Evolutionary conservation across 2,888 invertebrate genomes (phyloP).

Genomic region (Pimpla rufipes): DNA sequence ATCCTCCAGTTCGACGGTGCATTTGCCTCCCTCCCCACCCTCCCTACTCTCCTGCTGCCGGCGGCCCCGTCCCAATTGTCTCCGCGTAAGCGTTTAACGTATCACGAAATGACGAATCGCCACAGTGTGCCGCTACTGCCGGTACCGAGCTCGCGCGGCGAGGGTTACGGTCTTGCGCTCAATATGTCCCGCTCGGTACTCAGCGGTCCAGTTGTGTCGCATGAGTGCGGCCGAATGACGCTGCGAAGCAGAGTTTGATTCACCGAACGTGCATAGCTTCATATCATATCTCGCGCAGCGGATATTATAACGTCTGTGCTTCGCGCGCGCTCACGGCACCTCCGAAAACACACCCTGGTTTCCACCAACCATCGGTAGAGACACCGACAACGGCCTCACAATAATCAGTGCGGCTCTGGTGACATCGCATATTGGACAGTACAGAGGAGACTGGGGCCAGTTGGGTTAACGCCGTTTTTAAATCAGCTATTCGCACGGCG

Average conservation of each 20-base stretch:
- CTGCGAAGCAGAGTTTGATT: constrained; percentile 33
- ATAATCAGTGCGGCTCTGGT: background rate
- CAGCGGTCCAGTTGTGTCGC: constrained; percentile 48
- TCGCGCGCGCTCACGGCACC: constrained; percentile 48
- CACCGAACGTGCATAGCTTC: constrained; percentile 69
- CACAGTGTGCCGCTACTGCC: background rate
- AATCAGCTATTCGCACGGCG: too few species aligned
- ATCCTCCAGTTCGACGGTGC: constrained; percentile 3
- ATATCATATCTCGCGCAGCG: constrained; percentile 73
- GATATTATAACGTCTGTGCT: constrained; percentile 76
- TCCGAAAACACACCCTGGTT: constrained; percentile 25
- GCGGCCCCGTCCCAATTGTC: constrained; percentile 10
- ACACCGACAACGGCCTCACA: background rate
- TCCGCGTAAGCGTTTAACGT: constrained; percentile 16
- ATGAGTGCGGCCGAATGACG: constrained; percentile 20
- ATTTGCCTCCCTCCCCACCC: constrained; percentile 1
- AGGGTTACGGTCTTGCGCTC: background rate
- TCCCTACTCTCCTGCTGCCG: too few species aligned
- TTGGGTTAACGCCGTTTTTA: too few species aligned
- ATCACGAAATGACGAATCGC: constrained; percentile 51
- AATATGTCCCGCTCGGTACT: constrained; percentile 18
- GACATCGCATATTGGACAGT: background rate
- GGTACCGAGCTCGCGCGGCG: background rate
- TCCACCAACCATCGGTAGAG: background rate
- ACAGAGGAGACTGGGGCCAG: too few species aligned